Conservation (phyloP, 1,140 invertebrate species). For the Ladona fulva region DNA sequence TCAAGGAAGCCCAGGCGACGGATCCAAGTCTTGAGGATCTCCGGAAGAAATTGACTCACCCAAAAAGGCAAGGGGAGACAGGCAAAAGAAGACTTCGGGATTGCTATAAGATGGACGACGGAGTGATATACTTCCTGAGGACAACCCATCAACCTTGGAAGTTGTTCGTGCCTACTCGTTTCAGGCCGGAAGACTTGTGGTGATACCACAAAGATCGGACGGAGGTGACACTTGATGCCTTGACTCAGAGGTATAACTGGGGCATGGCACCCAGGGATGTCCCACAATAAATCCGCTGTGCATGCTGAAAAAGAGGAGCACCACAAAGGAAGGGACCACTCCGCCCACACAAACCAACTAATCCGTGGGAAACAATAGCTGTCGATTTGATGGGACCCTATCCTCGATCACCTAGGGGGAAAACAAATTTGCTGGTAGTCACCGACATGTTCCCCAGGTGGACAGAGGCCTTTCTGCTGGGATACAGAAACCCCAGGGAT, state of each 20-base stretch:
- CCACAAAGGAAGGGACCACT: not conserved
- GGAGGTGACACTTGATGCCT: constrained; percentile 23
- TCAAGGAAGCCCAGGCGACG: not conserved
- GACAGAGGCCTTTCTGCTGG: constrained; percentile 25
- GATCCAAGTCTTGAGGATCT: not conserved
- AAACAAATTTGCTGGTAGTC: constrained; percentile 22
- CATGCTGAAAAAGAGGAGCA: not conserved
- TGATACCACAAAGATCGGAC: constrained; percentile 21
- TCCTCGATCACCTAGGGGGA: no score
- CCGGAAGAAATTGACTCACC: not conserved
- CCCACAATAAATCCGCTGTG: constrained; percentile 12
- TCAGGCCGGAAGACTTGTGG: constrained; percentile 12
- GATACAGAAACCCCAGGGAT: constrained; percentile 17
- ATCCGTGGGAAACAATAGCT: constrained; percentile 23
- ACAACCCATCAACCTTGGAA: not conserved
- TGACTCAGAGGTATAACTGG: constrained; percentile 21
- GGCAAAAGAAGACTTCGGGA: not conserved
- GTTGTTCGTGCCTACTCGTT: constrained; percentile 16
- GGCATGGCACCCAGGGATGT: constrained; percentile 15
- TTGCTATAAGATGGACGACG: not conserved
- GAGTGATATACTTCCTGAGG: not conserved
- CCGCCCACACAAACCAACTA: constrained; percentile 2
- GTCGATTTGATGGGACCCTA: constrained; percentile 26
- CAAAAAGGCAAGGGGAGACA: not conserved
- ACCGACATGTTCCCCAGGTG: constrained; percentile 26